Base-by-base conservation (phyloP, 2,888 invertebrate species). In the Scelioninae gen. 1 region DNA sequence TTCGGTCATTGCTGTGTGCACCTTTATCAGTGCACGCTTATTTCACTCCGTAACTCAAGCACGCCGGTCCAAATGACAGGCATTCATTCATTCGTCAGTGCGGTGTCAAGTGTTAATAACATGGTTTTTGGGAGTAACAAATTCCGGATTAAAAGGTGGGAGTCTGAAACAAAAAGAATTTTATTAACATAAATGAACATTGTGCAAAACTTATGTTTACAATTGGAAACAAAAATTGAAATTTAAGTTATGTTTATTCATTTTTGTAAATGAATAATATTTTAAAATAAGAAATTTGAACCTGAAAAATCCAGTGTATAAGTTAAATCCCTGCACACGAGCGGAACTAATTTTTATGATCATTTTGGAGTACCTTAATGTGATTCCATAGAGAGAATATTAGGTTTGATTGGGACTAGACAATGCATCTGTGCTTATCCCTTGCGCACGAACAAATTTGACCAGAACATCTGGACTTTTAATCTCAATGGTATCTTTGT, bases 71-170 rank as follows among this genome's bases (percentile, higher is more conserved):
- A 56, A 87, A 92, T 92, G 92, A 90, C 92, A 87, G 91, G 90
- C 88, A 75, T 91, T 72, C 66, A 72, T 74, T 89, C 88, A 85
- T 86, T 90, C 85, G 88, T 90, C 84, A 85, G 89, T 85, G 85
- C 90, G 55, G 87, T 91, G 84, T 87, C 88, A 78, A 90, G 87
- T 85, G 88, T 92, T 86, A 90, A 89, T 89, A 90, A 89, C 82
- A 92, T 92, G 92, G 92, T 92, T 83, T 92, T 92, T 85, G 92
- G 92, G 56, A 92, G 93, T 85, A 94, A 93, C 89, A 94, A 94
- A 88, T 94, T 94, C 90, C 91, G 93, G 68, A 93, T 94, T 85
- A 92, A 94, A 90, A 94, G 94, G 94, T 23, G 23, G 2, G 23
- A 23, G 4, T 4, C 23, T 23, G 23, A 23, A 23, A 23, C 23